A percentile compares a stretch with the other conserved stretches of the same genome.
phyloP scores from a whole-genome alignment of 1,140 invertebrate species.

The Aphis gossypii region DNA sequence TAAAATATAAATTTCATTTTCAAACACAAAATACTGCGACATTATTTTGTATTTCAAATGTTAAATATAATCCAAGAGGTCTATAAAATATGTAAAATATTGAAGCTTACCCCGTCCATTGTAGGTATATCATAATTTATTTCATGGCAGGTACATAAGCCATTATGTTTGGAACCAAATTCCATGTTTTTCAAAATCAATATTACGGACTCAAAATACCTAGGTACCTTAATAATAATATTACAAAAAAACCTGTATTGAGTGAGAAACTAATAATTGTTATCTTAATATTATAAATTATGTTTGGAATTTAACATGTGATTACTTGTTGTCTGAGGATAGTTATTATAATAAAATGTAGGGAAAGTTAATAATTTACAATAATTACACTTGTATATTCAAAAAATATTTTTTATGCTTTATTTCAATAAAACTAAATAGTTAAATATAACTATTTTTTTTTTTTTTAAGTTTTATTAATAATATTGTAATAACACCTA shows the following conservation, averaged over 20 bases:
- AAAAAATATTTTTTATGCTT: not conserved
- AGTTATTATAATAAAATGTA: not conserved
- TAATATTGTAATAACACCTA: no score
- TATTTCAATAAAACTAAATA: not conserved
- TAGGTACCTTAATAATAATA: not conserved
- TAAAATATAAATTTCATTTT: not conserved
- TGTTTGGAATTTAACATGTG: not conserved
- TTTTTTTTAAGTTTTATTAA: not conserved
- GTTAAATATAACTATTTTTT: not conserved
- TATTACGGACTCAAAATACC: not conserved
- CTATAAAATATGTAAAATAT: not conserved
- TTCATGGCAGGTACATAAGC: not conserved
- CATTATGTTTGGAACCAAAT: not conserved
- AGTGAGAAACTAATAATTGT: not conserved
- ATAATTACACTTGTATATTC: not conserved
- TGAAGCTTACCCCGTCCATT: not conserved
- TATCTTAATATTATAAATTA: not conserved
- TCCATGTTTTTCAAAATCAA: not conserved
- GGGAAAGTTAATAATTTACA: not conserved
- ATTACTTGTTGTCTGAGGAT: not conserved
- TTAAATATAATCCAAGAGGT: not conserved
- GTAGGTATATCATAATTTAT: not conserved
- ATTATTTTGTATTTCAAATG: not conserved
- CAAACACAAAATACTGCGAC: not conserved
- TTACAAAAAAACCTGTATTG: not conserved